phyloP scores from a whole-genome alignment of 92 coral and sea anemone species.

The Phenganax marumi region DNA sequence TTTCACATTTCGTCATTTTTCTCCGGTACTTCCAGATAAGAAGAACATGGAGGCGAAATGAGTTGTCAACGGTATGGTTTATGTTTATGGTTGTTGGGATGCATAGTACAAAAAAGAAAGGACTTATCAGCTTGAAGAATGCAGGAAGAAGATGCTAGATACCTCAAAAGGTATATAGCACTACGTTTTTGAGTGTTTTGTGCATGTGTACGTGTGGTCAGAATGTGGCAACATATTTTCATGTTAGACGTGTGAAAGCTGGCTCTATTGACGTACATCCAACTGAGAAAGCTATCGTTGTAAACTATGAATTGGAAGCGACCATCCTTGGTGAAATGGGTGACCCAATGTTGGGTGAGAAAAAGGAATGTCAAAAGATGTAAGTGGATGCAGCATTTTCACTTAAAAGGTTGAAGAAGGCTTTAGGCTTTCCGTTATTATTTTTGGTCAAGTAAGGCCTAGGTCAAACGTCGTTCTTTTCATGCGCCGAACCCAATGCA shows the following conservation, averaged over 20 bases:
- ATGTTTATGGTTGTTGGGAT: no score
- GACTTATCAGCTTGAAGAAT: constrained; percentile 32
- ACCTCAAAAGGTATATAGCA: constrained; percentile 64
- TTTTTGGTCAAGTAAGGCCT: background rate
- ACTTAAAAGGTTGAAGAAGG: background rate
- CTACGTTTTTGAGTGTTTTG: background rate
- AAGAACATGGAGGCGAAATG: constrained; percentile 35
- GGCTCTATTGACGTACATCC: constrained; percentile 97
- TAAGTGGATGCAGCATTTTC: constrained; percentile 5
- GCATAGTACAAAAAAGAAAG: background rate
- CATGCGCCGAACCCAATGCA: no score
- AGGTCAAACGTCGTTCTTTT: no score
- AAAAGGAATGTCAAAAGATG: constrained; percentile 99
- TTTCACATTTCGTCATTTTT: background rate
- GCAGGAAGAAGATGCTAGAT: constrained; percentile 81
- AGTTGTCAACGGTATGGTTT: constrained; percentile 16
- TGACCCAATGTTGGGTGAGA: constrained; percentile 96
- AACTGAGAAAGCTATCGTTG: constrained; percentile 95
- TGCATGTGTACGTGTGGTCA: background rate
- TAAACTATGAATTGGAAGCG: constrained; percentile 98
- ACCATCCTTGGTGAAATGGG: constrained; percentile 97
- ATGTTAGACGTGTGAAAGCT: constrained; percentile 84
- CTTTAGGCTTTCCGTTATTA: background rate
- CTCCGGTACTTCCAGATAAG: constrained; percentile 11
- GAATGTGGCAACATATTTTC: background rate